A percentile compares a stretch with the other conserved stretches of the same genome.
These are phyloP conservation scores for Drosophila lacicola DNA, from an alignment of 2,888 invertebrate species.

Conservation along the genomic window DNA sequence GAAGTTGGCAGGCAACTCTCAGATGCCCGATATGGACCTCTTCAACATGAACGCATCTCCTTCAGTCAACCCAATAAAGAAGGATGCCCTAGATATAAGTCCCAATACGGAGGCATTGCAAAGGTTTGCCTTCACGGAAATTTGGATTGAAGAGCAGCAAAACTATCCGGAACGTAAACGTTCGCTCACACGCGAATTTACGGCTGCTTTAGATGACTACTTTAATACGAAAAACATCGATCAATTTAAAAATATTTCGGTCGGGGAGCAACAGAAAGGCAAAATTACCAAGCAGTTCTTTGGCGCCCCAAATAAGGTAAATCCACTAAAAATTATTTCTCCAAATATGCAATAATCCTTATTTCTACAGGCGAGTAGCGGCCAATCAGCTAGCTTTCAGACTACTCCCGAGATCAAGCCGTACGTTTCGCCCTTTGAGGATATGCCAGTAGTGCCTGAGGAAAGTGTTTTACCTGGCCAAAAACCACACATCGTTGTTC, in stretches of 20 bases:
- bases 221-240: slow-evolving; percentile 3
- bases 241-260: not conserved
- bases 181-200: slow-evolving; percentile 18
- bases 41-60: slow-evolving; percentile 24
- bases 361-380: slow-evolving; percentile 4
- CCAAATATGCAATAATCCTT: not conserved
- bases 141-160: slow-evolving; percentile 54
- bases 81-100: slow-evolving; percentile 6
- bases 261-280: slow-evolving; percentile 6
- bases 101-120: slow-evolving; percentile 9
- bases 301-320: slow-evolving; percentile 15
- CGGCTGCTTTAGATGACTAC: slow-evolving; percentile 39
- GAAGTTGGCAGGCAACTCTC: not conserved
- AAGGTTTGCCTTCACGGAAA: slow-evolving; percentile 50
- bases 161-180: not conserved
- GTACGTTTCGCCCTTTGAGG: slow-evolving; percentile 54
- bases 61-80: not conserved
- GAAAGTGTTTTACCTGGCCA: slow-evolving; percentile 1
- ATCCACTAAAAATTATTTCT: not conserved
- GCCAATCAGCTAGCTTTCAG: not conserved
- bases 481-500: slow-evolving; percentile 23
- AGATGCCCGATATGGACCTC: slow-evolving; percentile 19
- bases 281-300: not conserved
- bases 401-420: not conserved
- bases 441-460: slow-evolving; percentile 3